Evolutionary conservation across 2,113 vertebrate species (phyloP).

Genomic region (Nyctibius bracteatus): DNA sequence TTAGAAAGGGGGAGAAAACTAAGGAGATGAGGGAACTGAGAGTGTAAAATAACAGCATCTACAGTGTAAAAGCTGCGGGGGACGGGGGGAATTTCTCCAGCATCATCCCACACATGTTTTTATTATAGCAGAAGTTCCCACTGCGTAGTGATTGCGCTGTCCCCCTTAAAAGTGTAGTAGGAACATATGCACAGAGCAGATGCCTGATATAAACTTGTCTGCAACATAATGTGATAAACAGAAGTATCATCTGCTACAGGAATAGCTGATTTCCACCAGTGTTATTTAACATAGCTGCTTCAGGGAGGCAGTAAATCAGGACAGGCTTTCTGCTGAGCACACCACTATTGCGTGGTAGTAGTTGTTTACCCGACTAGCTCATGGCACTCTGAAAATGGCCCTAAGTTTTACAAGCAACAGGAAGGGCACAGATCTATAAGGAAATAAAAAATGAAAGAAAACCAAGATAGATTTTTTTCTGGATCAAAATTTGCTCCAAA

Average conservation of each 20-base stretch:
- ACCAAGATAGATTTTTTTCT: neutral
- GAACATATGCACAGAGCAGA: slow-evolving; percentile 46
- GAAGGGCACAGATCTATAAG: neutral
- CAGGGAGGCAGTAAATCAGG: slow-evolving; percentile 4
- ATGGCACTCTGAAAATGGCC: neutral
- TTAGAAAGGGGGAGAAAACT: neutral
- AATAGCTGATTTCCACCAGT: slow-evolving; percentile 18
- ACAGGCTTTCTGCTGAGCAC: slow-evolving; percentile 7
- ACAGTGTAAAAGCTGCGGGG: slow-evolving; percentile 20
- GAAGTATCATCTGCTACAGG: slow-evolving; percentile 47
- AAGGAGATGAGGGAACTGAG: neutral
- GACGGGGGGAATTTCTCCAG: slow-evolving; percentile 58
- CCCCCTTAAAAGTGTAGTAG: slow-evolving; percentile 34
- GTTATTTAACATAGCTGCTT: slow-evolving; percentile 45
- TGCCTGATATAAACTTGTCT: slow-evolving; percentile 42
- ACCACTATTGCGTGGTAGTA: neutral
- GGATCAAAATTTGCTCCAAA: neutral
- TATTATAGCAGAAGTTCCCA: slow-evolving; percentile 46
- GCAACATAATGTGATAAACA: slow-evolving; percentile 28
- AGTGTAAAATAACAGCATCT: neutral
- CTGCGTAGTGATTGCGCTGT: slow-evolving; percentile 3
- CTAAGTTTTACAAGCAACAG: neutral
- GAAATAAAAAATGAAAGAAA: neutral
- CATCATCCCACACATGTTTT: slow-evolving; percentile 50
- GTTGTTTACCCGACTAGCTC: neutral